A percentile compares a stretch with the other conserved stretches of the same genome.
Evolutionary conservation across 2,797 vertebrate species (phyloP).

Genomic region (Notoglanidium macrostoma): DNA sequence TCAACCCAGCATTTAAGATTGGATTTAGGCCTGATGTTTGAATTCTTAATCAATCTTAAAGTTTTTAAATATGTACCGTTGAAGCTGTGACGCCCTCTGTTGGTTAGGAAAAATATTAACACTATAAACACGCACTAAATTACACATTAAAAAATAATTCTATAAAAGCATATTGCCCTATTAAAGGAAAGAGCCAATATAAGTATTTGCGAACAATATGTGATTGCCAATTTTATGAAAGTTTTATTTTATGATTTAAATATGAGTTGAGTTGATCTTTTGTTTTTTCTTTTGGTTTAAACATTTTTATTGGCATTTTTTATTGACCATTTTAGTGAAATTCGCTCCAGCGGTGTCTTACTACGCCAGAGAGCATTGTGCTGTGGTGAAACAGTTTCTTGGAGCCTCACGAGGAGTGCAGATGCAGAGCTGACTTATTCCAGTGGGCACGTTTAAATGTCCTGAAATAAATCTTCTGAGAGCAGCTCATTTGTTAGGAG

Average conservation of each 20-base stretch:
- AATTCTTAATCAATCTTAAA: not conserved
- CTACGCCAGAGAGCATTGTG: slow-evolving; percentile 22
- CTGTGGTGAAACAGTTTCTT: slow-evolving; percentile 20
- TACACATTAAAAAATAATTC: not conserved
- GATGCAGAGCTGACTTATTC: not conserved
- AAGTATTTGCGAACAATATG: not conserved
- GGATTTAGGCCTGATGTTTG: not conserved
- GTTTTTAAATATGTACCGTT: not conserved
- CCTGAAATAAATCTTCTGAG: slow-evolving; percentile 25
- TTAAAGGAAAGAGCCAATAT: not conserved
- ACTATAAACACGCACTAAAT: not conserved
- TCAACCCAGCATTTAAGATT: not conserved
- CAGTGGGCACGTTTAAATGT: slow-evolving; percentile 15
- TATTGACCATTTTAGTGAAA: slow-evolving; percentile 15
- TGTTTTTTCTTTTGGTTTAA: not conserved
- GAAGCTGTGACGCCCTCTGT: slow-evolving; percentile 32
- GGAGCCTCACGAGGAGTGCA: slow-evolving; percentile 34
- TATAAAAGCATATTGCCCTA: not conserved
- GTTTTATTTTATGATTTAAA: not conserved
- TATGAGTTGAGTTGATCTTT: not conserved
- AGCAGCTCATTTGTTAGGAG: slow-evolving; percentile 19
- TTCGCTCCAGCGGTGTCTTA: slow-evolving; percentile 17
- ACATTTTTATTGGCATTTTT: not conserved
- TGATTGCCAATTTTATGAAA: not conserved
- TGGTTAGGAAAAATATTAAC: slow-evolving; percentile 12